Percentiles rank a stretch among this genome's conserved stretches.
Evolutionary conservation across 1,140 invertebrate species (phyloP).

Genomic region (Philaenus spumarius): DNA sequence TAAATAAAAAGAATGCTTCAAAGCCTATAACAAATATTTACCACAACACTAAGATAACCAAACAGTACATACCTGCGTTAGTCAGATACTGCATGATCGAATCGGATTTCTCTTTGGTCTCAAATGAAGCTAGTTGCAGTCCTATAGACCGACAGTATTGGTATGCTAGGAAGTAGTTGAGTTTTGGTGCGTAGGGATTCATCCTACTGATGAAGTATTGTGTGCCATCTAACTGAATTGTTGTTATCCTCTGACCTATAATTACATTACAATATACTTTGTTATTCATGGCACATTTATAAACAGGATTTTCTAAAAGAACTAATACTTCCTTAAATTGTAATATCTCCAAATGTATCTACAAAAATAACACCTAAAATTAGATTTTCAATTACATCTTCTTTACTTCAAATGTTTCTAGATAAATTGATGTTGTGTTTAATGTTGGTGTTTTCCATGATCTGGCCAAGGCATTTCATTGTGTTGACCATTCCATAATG

Average conservation of each 20-base stretch:
- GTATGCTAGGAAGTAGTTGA: constrained; percentile 82
- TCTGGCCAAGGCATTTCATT: too few species aligned
- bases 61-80: constrained; percentile 55
- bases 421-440: too few species aligned
- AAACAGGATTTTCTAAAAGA: neutral
- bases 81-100: constrained; percentile 72
- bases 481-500: too few species aligned
- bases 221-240: constrained; percentile 73
- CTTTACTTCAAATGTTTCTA: too few species aligned
- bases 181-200: constrained; percentile 79
- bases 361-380: too few species aligned
- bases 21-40: neutral
- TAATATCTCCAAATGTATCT: neutral
- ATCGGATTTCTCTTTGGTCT: constrained; percentile 78
- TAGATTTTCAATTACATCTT: too few species aligned
- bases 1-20: neutral
- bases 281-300: too few species aligned
- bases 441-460: too few species aligned
- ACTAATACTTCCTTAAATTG: neutral
- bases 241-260: constrained; percentile 75
- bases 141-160: constrained; percentile 82
- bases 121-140: constrained; percentile 73
- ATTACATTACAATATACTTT: constrained; percentile 37
- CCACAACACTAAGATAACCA: neutral
- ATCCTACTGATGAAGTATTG: constrained; percentile 83